Conservation (phyloP, 2,888 invertebrate species). For the Metallyticus violacea region DNA sequence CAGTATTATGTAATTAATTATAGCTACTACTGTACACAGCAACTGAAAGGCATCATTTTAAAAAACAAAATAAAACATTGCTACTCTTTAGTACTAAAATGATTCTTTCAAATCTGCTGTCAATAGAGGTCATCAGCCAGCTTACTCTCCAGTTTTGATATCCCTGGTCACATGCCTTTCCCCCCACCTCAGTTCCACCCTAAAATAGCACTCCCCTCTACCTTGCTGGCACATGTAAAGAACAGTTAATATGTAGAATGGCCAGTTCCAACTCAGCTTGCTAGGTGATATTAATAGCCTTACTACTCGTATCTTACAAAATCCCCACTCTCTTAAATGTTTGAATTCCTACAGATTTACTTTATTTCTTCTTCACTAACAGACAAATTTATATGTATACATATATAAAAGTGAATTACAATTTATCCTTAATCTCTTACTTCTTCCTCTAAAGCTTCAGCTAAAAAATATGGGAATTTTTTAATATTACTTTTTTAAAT, state of each 20-base stretch:
- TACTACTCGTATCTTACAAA: neutral
- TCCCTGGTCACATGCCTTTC: neutral
- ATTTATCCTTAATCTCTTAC: too few species aligned
- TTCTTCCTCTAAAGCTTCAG: too few species aligned
- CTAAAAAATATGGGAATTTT: too few species aligned
- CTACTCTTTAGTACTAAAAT: too few species aligned
- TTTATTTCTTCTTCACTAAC: neutral
- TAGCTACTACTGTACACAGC: too few species aligned
- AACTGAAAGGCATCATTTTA: too few species aligned
- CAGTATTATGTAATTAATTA: too few species aligned
- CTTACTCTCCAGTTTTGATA: neutral
- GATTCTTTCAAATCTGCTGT: too few species aligned
- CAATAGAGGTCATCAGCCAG: neutral
- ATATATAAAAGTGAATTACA: too few species aligned
- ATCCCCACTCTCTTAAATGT: neutral
- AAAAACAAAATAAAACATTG: too few species aligned
- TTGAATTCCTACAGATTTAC: neutral
- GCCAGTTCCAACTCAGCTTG: neutral
- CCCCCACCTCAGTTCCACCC: neutral
- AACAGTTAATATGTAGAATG: neutral
- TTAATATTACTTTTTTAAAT: too few species aligned
- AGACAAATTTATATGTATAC: too few species aligned
- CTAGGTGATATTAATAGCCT: slow-evolving; percentile 5
- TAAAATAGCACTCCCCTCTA: slow-evolving; percentile 1
- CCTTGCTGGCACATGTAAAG: slow-evolving; percentile 7